Percentiles rank a stretch among this genome's conserved stretches.
Conservation (phyloP, 2,113 vertebrate genomes). For the Menidia beryllina region DNA sequence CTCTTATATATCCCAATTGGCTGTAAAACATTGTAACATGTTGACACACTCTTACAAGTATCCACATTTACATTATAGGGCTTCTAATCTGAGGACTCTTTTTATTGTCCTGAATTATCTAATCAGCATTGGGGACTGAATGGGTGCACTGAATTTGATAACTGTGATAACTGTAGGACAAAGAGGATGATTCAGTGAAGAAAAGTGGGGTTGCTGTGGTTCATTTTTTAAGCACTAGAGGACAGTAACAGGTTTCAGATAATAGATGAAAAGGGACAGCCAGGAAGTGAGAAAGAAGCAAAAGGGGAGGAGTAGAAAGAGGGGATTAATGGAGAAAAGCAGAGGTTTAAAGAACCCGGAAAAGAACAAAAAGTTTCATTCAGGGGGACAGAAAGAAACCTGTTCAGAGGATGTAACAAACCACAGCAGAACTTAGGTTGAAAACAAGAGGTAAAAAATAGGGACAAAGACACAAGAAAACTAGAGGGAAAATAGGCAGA, state of each 20-base stretch:
- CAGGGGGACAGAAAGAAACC: not conserved
- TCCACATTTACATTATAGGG: not conserved
- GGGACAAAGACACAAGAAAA: slow-evolving; percentile 29
- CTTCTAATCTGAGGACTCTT: not conserved
- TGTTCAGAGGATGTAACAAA: slow-evolving; percentile 13
- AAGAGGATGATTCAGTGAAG: not conserved
- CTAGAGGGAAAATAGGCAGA: not conserved
- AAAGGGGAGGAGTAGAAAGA: not conserved
- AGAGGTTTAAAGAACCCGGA: not conserved
- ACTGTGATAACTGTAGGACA: not conserved
- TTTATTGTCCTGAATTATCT: not conserved
- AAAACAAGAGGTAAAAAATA: slow-evolving; percentile 34
- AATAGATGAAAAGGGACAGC: not conserved
- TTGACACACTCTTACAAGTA: too few relatives aligned
- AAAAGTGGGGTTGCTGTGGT: slow-evolving; percentile 23
- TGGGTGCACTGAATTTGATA: not conserved
- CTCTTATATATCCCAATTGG: too few relatives aligned
- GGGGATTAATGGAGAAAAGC: not conserved
- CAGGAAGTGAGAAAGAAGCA: not conserved
- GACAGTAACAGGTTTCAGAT: slow-evolving; percentile 68
- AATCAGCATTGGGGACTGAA: not conserved
- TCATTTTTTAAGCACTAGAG: slow-evolving; percentile 69
- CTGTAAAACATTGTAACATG: too few relatives aligned
- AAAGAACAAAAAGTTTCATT: slow-evolving; percentile 3
- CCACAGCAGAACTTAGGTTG: slow-evolving; percentile 11